phyloP scores from a whole-genome alignment of 2,797 vertebrate species.

The Smutsia temminckii region DNA sequence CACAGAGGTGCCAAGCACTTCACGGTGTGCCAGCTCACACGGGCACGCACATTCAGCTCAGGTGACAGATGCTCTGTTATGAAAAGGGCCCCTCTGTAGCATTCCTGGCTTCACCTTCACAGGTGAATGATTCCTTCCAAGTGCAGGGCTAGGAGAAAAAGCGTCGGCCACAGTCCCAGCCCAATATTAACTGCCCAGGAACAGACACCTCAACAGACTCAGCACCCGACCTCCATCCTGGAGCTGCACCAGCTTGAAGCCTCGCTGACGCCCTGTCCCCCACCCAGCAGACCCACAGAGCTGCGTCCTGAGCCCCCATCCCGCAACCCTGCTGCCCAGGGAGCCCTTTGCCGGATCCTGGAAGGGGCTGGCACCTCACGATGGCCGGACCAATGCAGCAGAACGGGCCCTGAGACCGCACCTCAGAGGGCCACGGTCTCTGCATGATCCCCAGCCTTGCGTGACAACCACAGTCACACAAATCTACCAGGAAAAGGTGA shows the following conservation, averaged over 20 bases:
- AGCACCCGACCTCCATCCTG: accelerated
- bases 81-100: accelerated
- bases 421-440: not conserved
- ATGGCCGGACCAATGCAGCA: too few species aligned
- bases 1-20: not conserved
- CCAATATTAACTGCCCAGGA: accelerated
- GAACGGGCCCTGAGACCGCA: not conserved
- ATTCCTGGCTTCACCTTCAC: too few species aligned
- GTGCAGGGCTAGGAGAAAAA: not conserved
- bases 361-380: too few species aligned
- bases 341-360: not conserved
- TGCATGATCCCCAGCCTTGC: not conserved
- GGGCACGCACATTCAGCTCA: accelerated
- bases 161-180: accelerated
- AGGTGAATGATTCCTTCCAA: accelerated
- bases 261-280: too few species aligned
- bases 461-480: not conserved
- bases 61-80: accelerated
- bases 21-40: accelerated
- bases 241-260: not conserved
- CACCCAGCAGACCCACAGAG: not conserved
- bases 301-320: not conserved
- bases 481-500: not conserved
- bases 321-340: not conserved
- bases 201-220: accelerated